These are phyloP conservation scores for Selene dorsalis DNA, from an alignment of 2,797 vertebrate genomes.

Conservation along the genomic window DNA sequence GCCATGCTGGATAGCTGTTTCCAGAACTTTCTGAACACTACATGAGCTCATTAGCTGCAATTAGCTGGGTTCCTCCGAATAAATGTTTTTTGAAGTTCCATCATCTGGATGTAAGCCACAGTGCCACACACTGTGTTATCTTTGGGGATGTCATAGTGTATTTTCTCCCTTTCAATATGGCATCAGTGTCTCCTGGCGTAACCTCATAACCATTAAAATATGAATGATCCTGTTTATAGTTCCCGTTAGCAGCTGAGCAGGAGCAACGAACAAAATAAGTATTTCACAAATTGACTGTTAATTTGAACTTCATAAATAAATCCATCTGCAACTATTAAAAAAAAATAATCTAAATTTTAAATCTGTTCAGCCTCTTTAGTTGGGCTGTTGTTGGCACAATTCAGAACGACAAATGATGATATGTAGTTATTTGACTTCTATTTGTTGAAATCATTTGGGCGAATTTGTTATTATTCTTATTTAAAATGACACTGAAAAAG, in stretches of 20 bases:
- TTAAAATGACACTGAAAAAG: background rate
- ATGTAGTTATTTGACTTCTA: background rate
- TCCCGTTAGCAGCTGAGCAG: background rate
- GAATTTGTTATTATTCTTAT: too few relatives aligned
- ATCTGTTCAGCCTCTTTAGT: background rate
- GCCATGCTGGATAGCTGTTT: constrained; percentile 34
- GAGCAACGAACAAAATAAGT: background rate
- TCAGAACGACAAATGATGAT: background rate
- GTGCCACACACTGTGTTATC: constrained; percentile 23
- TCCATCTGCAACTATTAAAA: background rate
- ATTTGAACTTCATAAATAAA: background rate
- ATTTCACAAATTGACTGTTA: background rate
- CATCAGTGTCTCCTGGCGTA: constrained; percentile 15
- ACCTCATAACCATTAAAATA: constrained; percentile 7
- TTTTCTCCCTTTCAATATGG: constrained; percentile 30
- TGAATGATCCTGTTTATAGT: constrained; percentile 3
- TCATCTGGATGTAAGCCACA: constrained; percentile 27
- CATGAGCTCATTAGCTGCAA: constrained; percentile 49
- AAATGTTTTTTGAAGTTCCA: constrained; percentile 37
- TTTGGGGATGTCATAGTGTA: constrained; percentile 10
- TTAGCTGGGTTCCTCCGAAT: constrained; percentile 38
- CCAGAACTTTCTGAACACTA: constrained; percentile 29
- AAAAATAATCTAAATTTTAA: background rate
- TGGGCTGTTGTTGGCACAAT: background rate
- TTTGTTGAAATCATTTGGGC: background rate